These are phyloP conservation scores for Piprites chloris DNA, from an alignment of 2,113 vertebrate genomes.

Conservation along the genomic window DNA sequence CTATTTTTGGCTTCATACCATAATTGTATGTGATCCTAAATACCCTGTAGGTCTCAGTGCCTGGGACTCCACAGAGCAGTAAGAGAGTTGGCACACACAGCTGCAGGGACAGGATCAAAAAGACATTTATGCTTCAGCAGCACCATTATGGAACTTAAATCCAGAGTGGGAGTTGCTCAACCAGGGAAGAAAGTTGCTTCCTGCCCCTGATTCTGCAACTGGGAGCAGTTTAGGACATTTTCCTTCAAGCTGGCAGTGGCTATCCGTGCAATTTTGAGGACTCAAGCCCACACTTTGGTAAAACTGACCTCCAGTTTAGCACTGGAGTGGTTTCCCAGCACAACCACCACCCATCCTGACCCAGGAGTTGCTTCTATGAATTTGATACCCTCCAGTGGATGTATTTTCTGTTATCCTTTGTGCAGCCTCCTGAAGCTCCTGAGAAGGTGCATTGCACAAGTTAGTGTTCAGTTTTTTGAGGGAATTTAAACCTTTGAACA, in stretches of 20 bases:
- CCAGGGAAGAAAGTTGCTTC: neutral
- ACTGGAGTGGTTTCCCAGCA: neutral
- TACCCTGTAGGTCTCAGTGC: rapidly evolving
- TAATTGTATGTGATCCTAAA: neutral
- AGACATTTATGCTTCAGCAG: neutral
- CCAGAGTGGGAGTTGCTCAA: neutral
- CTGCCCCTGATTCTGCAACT: neutral
- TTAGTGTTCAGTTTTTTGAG: neutral
- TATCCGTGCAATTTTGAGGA: neutral
- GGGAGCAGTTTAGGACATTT: neutral
- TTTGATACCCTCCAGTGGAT: neutral
- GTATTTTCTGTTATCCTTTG: neutral
- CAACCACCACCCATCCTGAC: neutral
- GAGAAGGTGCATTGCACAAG: neutral
- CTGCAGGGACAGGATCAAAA: neutral
- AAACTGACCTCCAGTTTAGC: neutral
- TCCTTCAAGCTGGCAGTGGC: neutral
- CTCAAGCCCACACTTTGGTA: neutral
- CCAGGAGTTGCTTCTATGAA: neutral
- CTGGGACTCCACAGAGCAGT: neutral
- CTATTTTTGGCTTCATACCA: neutral
- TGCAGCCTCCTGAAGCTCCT: neutral
- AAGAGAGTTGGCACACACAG: rapidly evolving
- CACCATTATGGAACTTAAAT: rapidly evolving
- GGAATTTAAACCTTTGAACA: neutral